Conservation (phyloP, 2,113 vertebrate genomes). For the Lasiurus cinereus region DNA sequence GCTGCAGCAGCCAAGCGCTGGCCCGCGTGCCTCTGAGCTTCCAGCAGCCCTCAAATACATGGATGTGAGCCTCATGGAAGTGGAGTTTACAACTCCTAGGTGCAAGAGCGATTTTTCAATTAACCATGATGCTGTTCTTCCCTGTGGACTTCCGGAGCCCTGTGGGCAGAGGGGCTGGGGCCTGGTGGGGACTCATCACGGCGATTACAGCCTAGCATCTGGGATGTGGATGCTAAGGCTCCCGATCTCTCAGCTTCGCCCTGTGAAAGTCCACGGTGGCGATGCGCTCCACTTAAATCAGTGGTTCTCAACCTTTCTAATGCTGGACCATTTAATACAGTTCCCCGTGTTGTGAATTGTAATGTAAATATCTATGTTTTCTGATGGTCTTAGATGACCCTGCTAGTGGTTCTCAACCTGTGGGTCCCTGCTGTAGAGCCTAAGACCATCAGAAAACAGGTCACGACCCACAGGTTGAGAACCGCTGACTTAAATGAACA, state of each 20-base stretch:
- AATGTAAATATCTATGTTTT: too few species aligned
- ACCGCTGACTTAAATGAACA: not conserved
- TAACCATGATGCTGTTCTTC: not conserved
- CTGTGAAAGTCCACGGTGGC: not conserved
- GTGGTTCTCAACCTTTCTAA: too few species aligned
- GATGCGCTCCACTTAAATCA: not conserved
- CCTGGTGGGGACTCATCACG: not conserved
- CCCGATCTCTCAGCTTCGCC: not conserved
- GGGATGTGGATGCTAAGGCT: not conserved
- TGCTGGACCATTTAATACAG: too few species aligned
- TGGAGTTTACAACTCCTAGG: conserved; percentile 37
- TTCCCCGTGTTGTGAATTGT: too few species aligned
- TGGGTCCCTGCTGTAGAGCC: too few species aligned
- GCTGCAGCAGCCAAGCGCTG: not conserved
- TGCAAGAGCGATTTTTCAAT: conserved; percentile 51
- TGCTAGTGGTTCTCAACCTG: too few species aligned
- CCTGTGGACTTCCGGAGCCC: not conserved
- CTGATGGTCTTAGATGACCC: too few species aligned
- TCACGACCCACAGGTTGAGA: too few species aligned
- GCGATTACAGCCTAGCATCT: not conserved
- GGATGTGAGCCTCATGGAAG: not conserved
- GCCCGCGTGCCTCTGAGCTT: not conserved
- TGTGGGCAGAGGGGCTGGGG: not conserved
- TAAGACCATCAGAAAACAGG: too few species aligned
- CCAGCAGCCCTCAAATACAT: not conserved